phyloP scores from a whole-genome alignment of 2,797 vertebrate species.

The Argya squamiceps region DNA sequence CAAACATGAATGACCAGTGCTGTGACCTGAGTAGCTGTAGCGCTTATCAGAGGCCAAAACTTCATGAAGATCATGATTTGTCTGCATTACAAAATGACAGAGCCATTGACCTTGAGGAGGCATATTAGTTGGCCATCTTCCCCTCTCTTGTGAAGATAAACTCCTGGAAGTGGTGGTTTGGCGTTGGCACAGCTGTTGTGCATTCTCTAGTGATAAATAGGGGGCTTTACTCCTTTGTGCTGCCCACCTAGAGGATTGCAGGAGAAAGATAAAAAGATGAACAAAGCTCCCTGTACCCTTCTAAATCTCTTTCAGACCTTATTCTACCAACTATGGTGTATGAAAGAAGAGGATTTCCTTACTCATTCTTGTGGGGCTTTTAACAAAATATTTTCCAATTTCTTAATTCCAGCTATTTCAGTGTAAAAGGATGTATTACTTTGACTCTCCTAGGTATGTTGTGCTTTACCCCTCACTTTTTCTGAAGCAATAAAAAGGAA shows the following conservation, averaged over 20 bases:
- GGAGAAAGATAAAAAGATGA: background rate
- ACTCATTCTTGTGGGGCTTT: background rate
- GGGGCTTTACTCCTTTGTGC: background rate
- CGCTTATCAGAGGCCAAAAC: background rate
- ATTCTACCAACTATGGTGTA: background rate
- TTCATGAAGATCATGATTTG: background rate
- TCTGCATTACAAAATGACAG: background rate
- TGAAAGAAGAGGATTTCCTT: background rate
- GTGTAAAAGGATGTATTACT: background rate
- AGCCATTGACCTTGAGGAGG: slow-evolving; percentile 25
- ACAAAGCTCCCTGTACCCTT: background rate
- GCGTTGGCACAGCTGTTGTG: background rate
- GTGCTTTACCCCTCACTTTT: background rate
- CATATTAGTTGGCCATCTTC: background rate
- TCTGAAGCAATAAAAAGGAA: background rate
- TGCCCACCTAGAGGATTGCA: background rate
- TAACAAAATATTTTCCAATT: background rate
- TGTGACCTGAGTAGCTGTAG: background rate
- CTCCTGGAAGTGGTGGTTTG: background rate
- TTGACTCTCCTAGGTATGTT: background rate
- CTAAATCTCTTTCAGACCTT: background rate
- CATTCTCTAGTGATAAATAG: background rate
- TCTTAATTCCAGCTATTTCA: background rate
- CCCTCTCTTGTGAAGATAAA: background rate
- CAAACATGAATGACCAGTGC: background rate